phyloP scores from a whole-genome alignment of 2,888 invertebrate species.

The Sepioteuthis lessoniana region DNA sequence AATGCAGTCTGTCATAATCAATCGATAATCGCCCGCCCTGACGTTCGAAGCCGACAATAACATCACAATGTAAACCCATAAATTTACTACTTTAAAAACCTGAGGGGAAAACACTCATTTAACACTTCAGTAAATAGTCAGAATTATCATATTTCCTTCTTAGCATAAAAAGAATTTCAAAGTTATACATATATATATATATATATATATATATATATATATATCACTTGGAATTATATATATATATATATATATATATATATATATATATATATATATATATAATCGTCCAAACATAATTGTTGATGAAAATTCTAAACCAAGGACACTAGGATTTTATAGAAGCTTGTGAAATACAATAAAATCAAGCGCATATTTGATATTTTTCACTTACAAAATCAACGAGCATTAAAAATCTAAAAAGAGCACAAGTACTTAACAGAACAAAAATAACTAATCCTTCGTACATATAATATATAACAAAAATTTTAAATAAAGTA shows the following conservation, averaged over 20 bases:
- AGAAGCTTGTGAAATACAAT: no score
- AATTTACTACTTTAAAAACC: background rate
- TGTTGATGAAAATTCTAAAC: no score
- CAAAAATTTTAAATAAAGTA: no score
- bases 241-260: no score
- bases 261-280: background rate
- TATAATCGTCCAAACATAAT: background rate
- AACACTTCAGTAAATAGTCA: background rate
- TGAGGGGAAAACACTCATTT: background rate
- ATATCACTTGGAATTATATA: no score
- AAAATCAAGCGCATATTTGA: no score
- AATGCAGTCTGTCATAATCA: background rate
- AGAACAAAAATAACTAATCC: no score
- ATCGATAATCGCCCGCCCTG: background rate
- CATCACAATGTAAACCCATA: background rate
- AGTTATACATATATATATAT: background rate
- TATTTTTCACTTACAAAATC: no score
- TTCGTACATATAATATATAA: no score
- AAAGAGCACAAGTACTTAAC: no score
- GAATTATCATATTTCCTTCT: background rate
- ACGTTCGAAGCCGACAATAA: background rate
- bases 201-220: conserved; percentile 3
- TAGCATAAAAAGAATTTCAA: background rate
- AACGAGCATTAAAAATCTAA: no score
- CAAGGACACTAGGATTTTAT: no score